phyloP scores from a whole-genome alignment of 2,888 invertebrate species.

The Eupithecia vulgata region DNA sequence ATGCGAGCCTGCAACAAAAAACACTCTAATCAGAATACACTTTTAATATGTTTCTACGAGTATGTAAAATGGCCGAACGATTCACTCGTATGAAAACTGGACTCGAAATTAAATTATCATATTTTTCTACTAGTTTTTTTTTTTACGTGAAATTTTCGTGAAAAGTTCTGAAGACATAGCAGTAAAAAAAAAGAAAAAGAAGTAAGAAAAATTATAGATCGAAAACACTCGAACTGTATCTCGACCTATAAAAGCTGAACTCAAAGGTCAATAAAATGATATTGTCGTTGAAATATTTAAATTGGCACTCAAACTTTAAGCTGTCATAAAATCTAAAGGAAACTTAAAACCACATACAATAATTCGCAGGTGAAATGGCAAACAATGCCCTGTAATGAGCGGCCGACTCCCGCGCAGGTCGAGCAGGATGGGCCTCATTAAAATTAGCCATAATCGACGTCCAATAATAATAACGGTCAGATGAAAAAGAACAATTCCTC shows the following conservation, averaged over 20 bases:
- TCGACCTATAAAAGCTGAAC: neutral
- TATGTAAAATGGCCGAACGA: neutral
- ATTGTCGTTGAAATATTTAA: constrained; percentile 8
- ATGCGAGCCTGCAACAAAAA: constrained; percentile 91
- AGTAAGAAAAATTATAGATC: neutral
- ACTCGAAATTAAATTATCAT: neutral
- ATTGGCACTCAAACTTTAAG: constrained; percentile 9
- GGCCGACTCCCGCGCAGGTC: constrained; percentile 29
- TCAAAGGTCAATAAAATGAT: constrained; percentile 14
- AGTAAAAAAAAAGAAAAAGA: neutral
- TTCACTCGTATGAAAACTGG: neutral
- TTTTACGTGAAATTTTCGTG: neutral
- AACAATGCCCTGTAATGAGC: constrained; percentile 34
- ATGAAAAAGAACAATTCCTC: constrained; percentile 78
- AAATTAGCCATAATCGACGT: constrained; percentile 52
- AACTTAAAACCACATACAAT: constrained; percentile 21
- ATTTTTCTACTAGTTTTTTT: neutral
- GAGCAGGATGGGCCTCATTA: constrained; percentile 45
- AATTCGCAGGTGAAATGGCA: constrained; percentile 19
- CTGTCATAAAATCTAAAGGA: constrained; percentile 22
- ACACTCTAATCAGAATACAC: neutral
- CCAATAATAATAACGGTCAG: constrained; percentile 71
- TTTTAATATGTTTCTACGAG: no score
- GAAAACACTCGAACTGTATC: neutral
- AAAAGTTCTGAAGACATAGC: neutral